phyloP scores from a whole-genome alignment of 1,140 invertebrate species.

The Gonatopus flavifemur region DNA sequence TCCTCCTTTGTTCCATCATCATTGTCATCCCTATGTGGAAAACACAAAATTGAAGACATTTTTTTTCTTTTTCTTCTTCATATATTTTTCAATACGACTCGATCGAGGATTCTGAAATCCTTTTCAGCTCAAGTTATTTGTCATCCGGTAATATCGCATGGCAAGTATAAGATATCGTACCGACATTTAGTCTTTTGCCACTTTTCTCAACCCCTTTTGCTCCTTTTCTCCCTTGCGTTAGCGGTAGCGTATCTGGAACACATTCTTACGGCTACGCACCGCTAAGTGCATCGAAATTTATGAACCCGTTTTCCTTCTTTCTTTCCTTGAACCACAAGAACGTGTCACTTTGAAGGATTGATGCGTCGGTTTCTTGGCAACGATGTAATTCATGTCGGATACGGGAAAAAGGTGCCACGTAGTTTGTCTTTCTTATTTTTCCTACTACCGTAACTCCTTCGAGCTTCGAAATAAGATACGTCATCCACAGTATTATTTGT shows the following conservation, averaged over 20 bases:
- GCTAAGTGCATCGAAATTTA: constrained; percentile 40
- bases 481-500: too few relatives aligned
- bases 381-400: constrained; percentile 24
- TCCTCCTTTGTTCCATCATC: too few relatives aligned
- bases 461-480: too few relatives aligned
- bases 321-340: constrained; percentile 5
- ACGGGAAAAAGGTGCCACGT: constrained; percentile 27
- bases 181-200: too few relatives aligned
- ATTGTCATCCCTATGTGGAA: too few relatives aligned
- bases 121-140: constrained; percentile 26
- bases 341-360: constrained; percentile 26
- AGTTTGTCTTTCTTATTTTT: neutral
- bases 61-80: too few relatives aligned
- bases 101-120: too few relatives aligned
- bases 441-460: neutral
- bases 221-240: neutral
- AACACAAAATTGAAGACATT: too few relatives aligned
- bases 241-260: constrained; percentile 6
- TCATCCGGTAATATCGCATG: constrained; percentile 17
- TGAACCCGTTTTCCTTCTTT: constrained; percentile 22
- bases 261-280: constrained; percentile 5
- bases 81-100: too few relatives aligned
- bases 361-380: constrained; percentile 19
- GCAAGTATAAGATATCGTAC: neutral
- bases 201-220: neutral